Conservation (phyloP, 1,140 invertebrate species). For the Drosophila persimilis region DNA sequence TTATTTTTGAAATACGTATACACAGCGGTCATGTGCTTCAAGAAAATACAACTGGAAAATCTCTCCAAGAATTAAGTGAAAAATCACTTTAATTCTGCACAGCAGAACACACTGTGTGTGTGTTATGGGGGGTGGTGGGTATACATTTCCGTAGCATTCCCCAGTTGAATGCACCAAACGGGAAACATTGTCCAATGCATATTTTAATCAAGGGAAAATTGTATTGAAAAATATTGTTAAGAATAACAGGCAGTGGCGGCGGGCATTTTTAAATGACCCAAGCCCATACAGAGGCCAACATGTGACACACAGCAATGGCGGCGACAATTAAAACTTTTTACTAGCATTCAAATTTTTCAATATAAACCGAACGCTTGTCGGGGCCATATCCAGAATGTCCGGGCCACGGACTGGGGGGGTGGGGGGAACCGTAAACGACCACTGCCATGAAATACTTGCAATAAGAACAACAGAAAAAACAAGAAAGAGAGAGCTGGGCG, state of each 20-base stretch:
- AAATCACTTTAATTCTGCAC: conserved; percentile 17
- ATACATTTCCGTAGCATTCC: conserved; percentile 2
- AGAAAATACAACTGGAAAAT: conserved; percentile 7
- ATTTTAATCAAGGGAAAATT: conserved; percentile 80
- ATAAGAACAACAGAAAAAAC: conserved; percentile 19
- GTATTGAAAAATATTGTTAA: conserved; percentile 79
- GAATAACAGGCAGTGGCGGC: conserved; percentile 62
- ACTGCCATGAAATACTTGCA: conserved; percentile 45
- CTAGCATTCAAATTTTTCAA: conserved; percentile 81
- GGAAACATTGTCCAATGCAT: conserved; percentile 77
- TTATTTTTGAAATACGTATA: conserved; percentile 8
- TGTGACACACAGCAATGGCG: conserved; percentile 38
- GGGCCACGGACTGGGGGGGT: conserved; percentile 20
- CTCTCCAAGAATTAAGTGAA: conserved; percentile 13
- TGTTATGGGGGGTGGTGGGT: conserved; percentile 5
- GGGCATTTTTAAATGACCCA: conserved; percentile 63
- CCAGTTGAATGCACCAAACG: conserved; percentile 24
- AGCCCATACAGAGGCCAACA: conserved; percentile 45
- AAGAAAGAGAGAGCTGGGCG: conserved; percentile 41
- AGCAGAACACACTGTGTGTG: too few relatives aligned
- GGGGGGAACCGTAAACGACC: conserved; percentile 57
- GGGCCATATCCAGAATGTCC: too few relatives aligned
- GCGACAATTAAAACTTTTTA: conserved; percentile 80
- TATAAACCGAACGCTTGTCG: conserved; percentile 63
- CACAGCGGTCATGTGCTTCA: conserved; percentile 1